Percentiles rank a stretch among this genome's conserved stretches.
phyloP scores from a whole-genome alignment of 2,888 invertebrate genomes.

The Erpobdella octoculata region DNA sequence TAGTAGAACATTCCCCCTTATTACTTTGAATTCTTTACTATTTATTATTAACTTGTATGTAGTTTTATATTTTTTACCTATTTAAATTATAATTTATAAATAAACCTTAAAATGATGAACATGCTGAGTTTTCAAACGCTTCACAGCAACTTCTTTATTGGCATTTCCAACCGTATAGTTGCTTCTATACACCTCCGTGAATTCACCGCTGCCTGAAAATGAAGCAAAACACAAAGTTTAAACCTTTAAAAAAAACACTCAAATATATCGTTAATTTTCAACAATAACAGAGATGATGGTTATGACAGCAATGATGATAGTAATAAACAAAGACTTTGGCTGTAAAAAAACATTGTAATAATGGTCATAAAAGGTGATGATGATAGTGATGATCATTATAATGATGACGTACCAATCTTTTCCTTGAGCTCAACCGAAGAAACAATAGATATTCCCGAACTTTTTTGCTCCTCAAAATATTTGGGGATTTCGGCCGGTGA shows the following conservation, averaged over 20 bases:
- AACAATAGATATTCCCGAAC: background rate
- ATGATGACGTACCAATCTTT: background rate
- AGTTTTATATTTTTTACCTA: no score
- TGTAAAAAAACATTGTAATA: no score
- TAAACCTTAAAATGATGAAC: background rate
- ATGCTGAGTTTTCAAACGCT: slow-evolving; percentile 19
- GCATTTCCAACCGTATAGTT: slow-evolving; percentile 21
- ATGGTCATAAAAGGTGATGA: no score
- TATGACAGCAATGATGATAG: no score
- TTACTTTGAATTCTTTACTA: no score
- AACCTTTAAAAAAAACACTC: no score
- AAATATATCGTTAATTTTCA: background rate
- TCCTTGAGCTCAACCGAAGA: background rate
- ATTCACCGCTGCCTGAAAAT: slow-evolving; percentile 22
- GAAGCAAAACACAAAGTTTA: no score
- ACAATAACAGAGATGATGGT: background rate
- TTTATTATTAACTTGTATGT: no score
- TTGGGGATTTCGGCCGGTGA: background rate
- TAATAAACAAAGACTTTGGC: no score
- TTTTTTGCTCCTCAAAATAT: background rate
- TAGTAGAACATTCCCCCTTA: no score
- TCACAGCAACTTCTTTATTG: slow-evolving; percentile 25
- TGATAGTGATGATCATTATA: background rate
- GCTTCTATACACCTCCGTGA: slow-evolving; percentile 30
- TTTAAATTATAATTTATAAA: no score